Evolutionary conservation across 2,113 vertebrate species (phyloP).

Genomic region (Chrysochloris asiatica): DNA sequence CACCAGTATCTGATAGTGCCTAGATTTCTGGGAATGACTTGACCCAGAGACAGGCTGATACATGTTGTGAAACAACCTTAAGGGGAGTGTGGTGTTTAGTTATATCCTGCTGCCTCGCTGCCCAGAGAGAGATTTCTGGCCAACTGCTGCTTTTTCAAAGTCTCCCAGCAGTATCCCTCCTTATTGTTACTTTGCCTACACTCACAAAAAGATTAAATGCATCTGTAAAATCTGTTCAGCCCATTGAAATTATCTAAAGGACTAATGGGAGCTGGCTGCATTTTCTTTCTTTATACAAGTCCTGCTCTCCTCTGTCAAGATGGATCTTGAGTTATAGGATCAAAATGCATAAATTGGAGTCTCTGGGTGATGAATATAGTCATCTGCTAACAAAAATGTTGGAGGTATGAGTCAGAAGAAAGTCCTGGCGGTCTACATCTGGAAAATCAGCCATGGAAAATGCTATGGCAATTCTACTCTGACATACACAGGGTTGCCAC

Average conservation of each 20-base stretch:
- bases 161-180: background rate
- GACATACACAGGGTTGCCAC: background rate
- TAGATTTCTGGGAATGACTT: background rate
- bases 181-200: background rate
- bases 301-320: background rate
- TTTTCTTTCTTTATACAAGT: background rate
- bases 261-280: background rate
- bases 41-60: background rate
- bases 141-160: background rate
- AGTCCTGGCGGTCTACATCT: background rate
- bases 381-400: no score
- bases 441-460: background rate
- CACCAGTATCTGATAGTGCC: background rate
- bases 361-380: no score
- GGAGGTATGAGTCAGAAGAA: background rate
- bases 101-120: background rate
- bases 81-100: rapidly evolving
- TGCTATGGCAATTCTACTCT: background rate
- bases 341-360: background rate
- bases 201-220: background rate
- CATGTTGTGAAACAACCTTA: background rate
- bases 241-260: background rate
- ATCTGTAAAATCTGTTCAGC: background rate
- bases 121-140: background rate
- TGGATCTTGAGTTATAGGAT: background rate